Percentiles rank a stretch among this genome's conserved stretches.
These are phyloP conservation scores for Aphaenogaster ashmeadi DNA, from an alignment of 1,140 invertebrate genomes.

Conservation along the genomic window DNA sequence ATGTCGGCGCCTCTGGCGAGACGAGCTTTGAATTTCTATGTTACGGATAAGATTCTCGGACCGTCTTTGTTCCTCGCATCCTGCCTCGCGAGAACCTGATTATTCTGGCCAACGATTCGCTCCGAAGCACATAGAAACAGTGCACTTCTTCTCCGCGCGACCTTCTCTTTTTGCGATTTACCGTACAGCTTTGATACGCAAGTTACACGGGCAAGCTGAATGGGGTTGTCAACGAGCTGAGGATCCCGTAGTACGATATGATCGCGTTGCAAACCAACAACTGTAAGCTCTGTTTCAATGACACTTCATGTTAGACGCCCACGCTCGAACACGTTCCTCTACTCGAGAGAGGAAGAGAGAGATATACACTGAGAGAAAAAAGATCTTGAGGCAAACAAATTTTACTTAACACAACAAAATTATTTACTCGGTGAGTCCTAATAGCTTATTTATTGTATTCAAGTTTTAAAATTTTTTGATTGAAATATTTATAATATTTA, in stretches of 20 bases:
- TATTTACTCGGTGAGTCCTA: no score
- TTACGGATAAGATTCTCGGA: background rate
- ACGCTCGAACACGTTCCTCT: constrained; percentile 68
- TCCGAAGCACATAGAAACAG: constrained; percentile 1
- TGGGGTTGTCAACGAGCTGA: background rate
- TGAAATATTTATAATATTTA: no score
- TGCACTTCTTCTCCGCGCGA: background rate
- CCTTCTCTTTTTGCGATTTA: background rate
- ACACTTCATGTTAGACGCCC: constrained; percentile 47
- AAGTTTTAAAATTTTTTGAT: no score
- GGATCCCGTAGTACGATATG: background rate
- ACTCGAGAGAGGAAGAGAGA: constrained; percentile 32
- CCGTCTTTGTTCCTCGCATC: background rate
- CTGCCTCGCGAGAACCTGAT: constrained; percentile 23
- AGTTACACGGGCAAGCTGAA: background rate
- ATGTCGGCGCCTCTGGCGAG: background rate
- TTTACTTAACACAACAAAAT: no score
- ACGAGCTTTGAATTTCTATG: background rate
- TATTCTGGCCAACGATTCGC: background rate
- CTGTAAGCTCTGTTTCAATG: background rate
- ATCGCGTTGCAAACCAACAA: background rate
- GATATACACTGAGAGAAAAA: no score
- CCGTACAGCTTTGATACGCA: background rate
- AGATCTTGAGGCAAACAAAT: no score
- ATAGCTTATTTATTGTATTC: no score